Percentiles rank a stretch among this genome's conserved stretches.
Evolutionary conservation across 1,140 invertebrate genomes (phyloP).

Genomic region (Rhagoletis zephyria): DNA sequence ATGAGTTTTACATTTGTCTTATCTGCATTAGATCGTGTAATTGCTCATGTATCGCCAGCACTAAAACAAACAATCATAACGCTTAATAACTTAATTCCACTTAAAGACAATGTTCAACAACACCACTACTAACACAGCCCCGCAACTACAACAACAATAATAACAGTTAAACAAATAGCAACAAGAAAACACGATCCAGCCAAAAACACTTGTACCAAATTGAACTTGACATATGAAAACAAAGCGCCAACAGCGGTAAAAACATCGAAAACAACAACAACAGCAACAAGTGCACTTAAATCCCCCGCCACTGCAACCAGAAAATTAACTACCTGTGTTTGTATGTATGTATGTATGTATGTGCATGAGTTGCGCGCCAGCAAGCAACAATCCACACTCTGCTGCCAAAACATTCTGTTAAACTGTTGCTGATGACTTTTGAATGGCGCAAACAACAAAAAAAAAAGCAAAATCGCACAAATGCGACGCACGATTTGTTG

Average conservation of each 20-base stretch:
- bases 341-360: too few species aligned
- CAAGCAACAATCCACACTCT: not conserved
- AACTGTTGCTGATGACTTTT: not conserved
- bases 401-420: not conserved
- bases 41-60: conserved; percentile 16
- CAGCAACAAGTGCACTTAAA: too few species aligned
- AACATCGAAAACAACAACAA: not conserved
- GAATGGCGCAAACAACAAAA: too few species aligned
- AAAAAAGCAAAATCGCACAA: conserved; percentile 5
- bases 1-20: conserved; percentile 39
- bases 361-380: not conserved
- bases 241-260: not conserved
- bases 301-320: not conserved
- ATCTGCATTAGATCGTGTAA: conserved; percentile 43
- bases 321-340: not conserved
- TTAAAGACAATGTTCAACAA: conserved; percentile 29
- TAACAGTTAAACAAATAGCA: not conserved
- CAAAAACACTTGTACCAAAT: conserved; percentile 33
- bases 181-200: not conserved
- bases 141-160: not conserved
- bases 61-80: conserved; percentile 39
- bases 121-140: not conserved
- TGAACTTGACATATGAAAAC: conserved; percentile 36
- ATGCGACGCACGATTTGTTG: conserved; percentile 34
- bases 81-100: conserved; percentile 41